Conservation (phyloP, 2,888 invertebrate genomes). For the Lithophane semibrunnea region DNA sequence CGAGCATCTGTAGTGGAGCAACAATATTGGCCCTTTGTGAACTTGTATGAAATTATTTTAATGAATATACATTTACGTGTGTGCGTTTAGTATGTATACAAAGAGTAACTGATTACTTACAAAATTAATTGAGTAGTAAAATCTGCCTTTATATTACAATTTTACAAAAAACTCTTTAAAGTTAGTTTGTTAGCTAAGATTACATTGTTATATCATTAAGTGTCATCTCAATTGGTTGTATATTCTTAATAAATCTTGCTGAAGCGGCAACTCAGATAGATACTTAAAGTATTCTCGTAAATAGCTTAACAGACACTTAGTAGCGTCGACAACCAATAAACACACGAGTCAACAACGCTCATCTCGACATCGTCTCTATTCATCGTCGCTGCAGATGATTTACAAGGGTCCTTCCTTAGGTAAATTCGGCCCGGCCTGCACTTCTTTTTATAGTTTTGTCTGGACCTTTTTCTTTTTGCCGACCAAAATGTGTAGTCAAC, state of each 20-base stretch:
- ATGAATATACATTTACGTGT: constrained; percentile 73
- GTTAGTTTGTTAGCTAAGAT: constrained; percentile 4
- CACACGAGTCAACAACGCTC: constrained; percentile 88
- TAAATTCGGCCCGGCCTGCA: constrained; percentile 87
- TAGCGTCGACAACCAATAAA: constrained; percentile 88
- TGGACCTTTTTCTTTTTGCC: constrained; percentile 87
- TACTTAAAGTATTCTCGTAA: constrained; percentile 80
- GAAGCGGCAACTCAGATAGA: constrained; percentile 69
- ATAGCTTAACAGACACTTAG: constrained; percentile 87
- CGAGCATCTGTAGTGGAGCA: constrained; percentile 85
- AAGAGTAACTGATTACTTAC: constrained; percentile 58
- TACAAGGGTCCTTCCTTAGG: constrained; percentile 90
- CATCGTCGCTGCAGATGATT: constrained; percentile 88
- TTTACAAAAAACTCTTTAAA: constrained; percentile 37
- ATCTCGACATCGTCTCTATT: constrained; percentile 84
- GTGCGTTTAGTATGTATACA: constrained; percentile 54
- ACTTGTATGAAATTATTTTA: constrained; percentile 80
- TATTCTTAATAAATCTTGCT: constrained; percentile 64
- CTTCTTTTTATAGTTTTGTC: constrained; percentile 89
- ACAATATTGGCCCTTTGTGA: constrained; percentile 85
- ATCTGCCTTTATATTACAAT: constrained; percentile 38
- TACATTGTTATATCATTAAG: constrained; percentile 16
- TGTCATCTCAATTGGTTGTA: constrained; percentile 43
- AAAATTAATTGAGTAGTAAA: constrained; percentile 52
- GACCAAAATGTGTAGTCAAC: constrained; percentile 86